phyloP scores from a whole-genome alignment of 2,113 vertebrate species.

The Odocoileus virginianus region DNA sequence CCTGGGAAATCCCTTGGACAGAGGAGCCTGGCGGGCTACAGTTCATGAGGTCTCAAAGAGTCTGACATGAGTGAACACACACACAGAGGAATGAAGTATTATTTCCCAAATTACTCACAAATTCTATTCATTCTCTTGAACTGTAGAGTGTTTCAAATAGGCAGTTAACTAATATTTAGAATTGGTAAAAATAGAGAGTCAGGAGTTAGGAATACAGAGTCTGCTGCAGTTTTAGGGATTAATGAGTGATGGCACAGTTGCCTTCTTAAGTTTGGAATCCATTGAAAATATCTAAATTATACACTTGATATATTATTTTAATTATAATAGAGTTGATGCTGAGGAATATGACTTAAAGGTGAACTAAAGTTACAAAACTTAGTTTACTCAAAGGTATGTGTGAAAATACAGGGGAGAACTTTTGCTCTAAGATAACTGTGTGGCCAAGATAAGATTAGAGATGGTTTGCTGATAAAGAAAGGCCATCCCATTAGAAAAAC shows the following conservation, averaged over 20 bases:
- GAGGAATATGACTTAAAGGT: background rate
- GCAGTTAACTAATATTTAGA: background rate
- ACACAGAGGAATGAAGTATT: background rate
- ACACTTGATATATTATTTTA: background rate
- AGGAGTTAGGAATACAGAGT: background rate
- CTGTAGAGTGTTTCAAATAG: background rate
- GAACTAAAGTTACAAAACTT: background rate
- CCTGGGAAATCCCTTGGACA: background rate
- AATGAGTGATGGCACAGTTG: background rate
- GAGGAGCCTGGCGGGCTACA: background rate
- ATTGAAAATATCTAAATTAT: background rate
- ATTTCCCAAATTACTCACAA: background rate
- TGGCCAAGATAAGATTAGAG: background rate
- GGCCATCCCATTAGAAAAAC: background rate
- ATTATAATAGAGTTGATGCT: background rate
- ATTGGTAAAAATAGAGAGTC: background rate
- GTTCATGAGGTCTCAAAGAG: background rate
- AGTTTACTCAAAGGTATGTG: background rate
- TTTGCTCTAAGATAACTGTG: background rate
- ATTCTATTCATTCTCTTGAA: background rate
- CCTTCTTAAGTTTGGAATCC: background rate
- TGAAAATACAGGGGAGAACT: background rate
- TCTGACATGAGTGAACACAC: background rate
- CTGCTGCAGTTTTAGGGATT: background rate
- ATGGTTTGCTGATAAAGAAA: background rate